A percentile compares a stretch with the other conserved stretches of the same genome.
phyloP scores from a whole-genome alignment of 1,140 invertebrate species.

The Probaryconus sp. region DNA sequence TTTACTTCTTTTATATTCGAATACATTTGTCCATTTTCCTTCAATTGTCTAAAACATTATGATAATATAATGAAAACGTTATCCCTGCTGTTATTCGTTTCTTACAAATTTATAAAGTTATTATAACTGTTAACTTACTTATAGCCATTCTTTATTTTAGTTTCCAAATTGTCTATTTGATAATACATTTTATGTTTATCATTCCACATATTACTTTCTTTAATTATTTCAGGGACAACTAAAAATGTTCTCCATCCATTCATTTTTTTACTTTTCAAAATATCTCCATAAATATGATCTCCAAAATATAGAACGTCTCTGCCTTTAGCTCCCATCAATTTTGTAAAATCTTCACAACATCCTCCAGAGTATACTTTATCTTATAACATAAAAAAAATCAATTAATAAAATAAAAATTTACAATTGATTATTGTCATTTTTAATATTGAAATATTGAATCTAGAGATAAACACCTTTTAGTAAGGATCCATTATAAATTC shows the following conservation, averaged over 20 bases:
- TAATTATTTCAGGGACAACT: conserved; percentile 97
- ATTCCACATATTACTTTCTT: conserved; percentile 98
- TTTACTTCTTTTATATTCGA: conserved; percentile 95
- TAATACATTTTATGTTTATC: conserved; percentile 96
- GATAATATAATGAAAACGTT: conserved; percentile 3
- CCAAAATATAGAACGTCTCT: conserved; percentile 99
- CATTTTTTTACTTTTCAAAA: conserved; percentile 99
- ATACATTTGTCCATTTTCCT: no score
- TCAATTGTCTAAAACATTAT: background rate
- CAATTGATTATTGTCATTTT: conserved; percentile 5
- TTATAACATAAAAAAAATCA: conserved; percentile 49
- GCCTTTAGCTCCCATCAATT: conserved; percentile 96
- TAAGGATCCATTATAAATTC: conserved; percentile 93
- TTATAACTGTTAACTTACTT: no score
- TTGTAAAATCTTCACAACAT: conserved; percentile 98
- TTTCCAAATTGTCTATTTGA: conserved; percentile 92
- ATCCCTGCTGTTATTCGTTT: no score
- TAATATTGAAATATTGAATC: background rate
- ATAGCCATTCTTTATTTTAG: conserved; percentile 95
- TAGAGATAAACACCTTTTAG: conserved; percentile 75
- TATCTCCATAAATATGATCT: conserved; percentile 99
- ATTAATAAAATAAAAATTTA: no score
- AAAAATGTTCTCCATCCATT: conserved; percentile 99
- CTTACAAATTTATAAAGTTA: no score
- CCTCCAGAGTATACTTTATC: conserved; percentile 81